A percentile compares a stretch with the other conserved stretches of the same genome.
phyloP scores from a whole-genome alignment of 1,140 invertebrate genomes.

The Lysiphlebus fabarum region DNA sequence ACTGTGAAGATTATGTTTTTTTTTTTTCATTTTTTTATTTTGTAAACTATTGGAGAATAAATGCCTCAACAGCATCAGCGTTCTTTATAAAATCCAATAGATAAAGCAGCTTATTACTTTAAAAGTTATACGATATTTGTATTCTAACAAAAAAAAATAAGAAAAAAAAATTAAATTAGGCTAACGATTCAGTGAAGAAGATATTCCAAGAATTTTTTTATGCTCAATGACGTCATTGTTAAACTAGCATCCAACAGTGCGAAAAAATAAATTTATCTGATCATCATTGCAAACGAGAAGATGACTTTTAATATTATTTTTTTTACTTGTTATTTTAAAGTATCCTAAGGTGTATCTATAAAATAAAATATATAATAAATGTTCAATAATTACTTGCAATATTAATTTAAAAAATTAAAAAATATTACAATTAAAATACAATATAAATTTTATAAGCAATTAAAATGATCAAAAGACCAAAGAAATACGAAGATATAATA shows the following conservation, averaged over 20 bases:
- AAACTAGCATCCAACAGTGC: constrained; percentile 6
- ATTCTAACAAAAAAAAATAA: background rate
- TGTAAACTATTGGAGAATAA: constrained; percentile 8
- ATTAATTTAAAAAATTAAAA: no score
- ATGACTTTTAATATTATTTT: background rate
- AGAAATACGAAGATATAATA: no score
- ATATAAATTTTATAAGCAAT: no score
- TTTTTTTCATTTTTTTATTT: background rate
- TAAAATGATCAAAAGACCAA: no score
- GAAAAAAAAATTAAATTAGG: background rate
- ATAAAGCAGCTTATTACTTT: constrained; percentile 13
- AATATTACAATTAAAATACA: no score
- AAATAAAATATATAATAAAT: no score
- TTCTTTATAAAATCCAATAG: constrained; percentile 7
- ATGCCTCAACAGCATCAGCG: constrained; percentile 11
- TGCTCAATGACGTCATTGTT: constrained; percentile 14
- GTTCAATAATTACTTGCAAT: no score
- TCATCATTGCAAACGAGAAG: constrained; percentile 12
- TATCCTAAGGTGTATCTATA: no score
- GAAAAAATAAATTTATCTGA: constrained; percentile 24
- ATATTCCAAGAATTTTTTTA: constrained; percentile 6
- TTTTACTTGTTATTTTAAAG: background rate
- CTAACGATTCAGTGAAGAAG: background rate
- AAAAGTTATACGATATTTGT: background rate
- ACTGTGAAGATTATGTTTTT: background rate